Percentiles rank a stretch among this genome's conserved stretches.
Evolutionary conservation across 2,888 invertebrate genomes (phyloP).

Genomic region (Cerceris ruficornis): DNA sequence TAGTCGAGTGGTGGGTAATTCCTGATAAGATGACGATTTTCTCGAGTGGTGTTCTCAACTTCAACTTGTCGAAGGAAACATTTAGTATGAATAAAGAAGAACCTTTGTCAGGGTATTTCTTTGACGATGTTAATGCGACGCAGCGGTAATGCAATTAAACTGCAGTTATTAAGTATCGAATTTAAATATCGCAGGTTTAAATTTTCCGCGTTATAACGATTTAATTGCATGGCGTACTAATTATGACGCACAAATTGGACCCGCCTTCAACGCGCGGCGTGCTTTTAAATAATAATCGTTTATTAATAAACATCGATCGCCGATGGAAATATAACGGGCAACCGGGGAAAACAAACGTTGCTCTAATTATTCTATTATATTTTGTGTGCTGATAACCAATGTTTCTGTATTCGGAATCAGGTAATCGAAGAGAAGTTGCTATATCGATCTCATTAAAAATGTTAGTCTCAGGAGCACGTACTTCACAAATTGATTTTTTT

Average conservation of each 20-base stretch:
- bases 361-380: background rate
- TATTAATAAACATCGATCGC: slow-evolving; percentile 7
- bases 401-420: no score
- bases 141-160: no score
- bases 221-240: slow-evolving; percentile 1
- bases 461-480: no score
- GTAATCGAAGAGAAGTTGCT: no score
- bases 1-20: slow-evolving; percentile 65
- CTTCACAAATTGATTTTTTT: no score
- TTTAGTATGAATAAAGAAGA: slow-evolving; percentile 23
- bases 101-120: background rate
- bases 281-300: slow-evolving; percentile 38
- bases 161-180: slow-evolving; percentile 9
- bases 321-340: background rate
- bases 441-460: no score
- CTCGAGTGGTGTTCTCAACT: slow-evolving; percentile 43
- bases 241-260: slow-evolving; percentile 25
- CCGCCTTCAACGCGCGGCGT: slow-evolving; percentile 8
- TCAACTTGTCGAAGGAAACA: slow-evolving; percentile 22
- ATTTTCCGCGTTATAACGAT: background rate
- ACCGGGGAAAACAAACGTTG: no score
- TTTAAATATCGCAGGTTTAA: background rate
- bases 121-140: background rate
- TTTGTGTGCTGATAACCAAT: no score
- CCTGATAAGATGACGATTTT: slow-evolving; percentile 65